Base-by-base conservation (phyloP, 2,797 vertebrate genomes). In the Chanos chanos region DNA sequence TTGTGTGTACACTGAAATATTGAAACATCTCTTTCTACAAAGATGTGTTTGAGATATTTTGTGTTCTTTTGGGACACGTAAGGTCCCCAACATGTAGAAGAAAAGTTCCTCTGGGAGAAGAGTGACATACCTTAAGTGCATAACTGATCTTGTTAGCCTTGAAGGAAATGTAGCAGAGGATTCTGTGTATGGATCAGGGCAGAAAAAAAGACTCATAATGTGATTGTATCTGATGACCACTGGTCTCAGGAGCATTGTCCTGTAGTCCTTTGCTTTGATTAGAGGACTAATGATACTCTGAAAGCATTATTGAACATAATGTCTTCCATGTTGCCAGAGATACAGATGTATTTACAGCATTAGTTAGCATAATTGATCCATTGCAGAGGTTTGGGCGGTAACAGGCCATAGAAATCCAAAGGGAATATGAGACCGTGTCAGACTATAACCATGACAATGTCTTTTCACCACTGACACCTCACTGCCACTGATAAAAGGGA, bases 271-370 rank as follows among this genome's bases (percentile, higher is more conserved):
- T 54, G 61, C 66, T 79, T 54, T 84, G 77, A 87, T 84, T 70
- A 75, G 72, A 70, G 75, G 58, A 72, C 59, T 77, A 83, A 87
- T 86, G 81, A 83, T 77, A 77, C 71, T 73, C 73, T 63, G 63
- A 74, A 81, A 81, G 31, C 73, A 82, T 82, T 78, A 81, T 57
- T 77, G 77, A 57, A 64, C 59, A 68, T 88, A 86, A 89, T 87
- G 87, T 82, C 82, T 77, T 80, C 74, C 47, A 41, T 70, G 80
- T 74, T 76, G 64, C 77, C 50, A 63, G 57, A 68, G 40, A 64
- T 61, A 59, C 83, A 83, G 83, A 86, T 84, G 83, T 77, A 82
- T 85, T 88, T 87, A 88, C 84, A 82, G 74, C 60, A 80, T 88
- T 86, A 82, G 80, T 81, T 82, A 64, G 77, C 54, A 74, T 85